Base-by-base conservation (phyloP, 37 sponge, comb jelly and placozoan species). In the Aphrocallistes beatrix region DNA sequence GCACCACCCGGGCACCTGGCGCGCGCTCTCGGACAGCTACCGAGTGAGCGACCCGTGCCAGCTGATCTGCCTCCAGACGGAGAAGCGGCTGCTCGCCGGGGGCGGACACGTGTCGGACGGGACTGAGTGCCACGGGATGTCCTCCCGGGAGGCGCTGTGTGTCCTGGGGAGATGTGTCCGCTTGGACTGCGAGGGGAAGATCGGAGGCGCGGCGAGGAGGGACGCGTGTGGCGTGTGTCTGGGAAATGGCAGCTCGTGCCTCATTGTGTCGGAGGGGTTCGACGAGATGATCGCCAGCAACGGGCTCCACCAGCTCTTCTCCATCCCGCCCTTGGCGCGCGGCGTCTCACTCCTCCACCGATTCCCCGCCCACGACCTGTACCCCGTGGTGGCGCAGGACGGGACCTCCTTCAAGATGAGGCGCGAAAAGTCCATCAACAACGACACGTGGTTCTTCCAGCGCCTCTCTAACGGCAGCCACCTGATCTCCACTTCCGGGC, bases 221-320 rank as follows among this genome's bases (percentile, higher is more conserved):
- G 75, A 60, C 75, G 75, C 75, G 34, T 60, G 75, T 60, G 75
- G 75, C 75, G 75, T 13, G 75, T 60, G 75, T 60, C 28, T 19
- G 6, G 75, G 75, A 60, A 30, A 60, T 60, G 75, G 75, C 75
- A 19, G 28, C 6, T 3, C 17, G 3, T 60, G 75, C 34, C 75
- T 25, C 75, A 60, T 60, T 60, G 75, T 60, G 34, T 32, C 34
- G 32, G 75, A 30, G 34, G n/a, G 28, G 6, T 6, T 60, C 25
- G 28, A 30, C 3, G 75, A 60, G 75, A 25, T 25, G 6, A 19
- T 60, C 75, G 28, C 75, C 34, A 60, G 75, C n/a, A 3, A 25
- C 75, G n/a, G 34, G 10, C 75, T 60, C 17, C 75, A 60, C 34
- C 25, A 13, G 25, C 34, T 60, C 25, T 6, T 60, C 34, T 60